Conservation (phyloP, 1,140 invertebrate species). For the Macrosteles quadrilineatus region DNA sequence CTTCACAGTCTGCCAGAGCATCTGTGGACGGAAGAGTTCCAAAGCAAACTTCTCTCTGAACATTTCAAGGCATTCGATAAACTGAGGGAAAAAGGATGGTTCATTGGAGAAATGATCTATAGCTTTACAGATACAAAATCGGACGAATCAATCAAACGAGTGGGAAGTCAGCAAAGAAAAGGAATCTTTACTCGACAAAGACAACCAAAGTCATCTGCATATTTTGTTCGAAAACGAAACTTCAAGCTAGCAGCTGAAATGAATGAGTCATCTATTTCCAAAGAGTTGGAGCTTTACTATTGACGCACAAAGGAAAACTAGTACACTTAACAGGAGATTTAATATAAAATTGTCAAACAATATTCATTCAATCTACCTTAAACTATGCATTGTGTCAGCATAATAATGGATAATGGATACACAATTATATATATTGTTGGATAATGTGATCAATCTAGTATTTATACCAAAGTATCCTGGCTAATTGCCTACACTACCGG, state of each 20-base stretch:
- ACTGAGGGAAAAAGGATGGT: constrained; percentile 73
- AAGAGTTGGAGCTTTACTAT: too few relatives aligned
- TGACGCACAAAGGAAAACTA: too few relatives aligned
- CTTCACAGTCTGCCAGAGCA: constrained; percentile 76
- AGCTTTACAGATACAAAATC: constrained; percentile 92
- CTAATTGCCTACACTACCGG: too few relatives aligned
- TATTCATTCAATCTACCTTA: too few relatives aligned
- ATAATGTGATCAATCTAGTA: too few relatives aligned
- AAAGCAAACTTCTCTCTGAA: constrained; percentile 76
- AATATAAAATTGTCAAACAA: too few relatives aligned
- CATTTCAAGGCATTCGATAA: constrained; percentile 91
- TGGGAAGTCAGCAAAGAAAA: constrained; percentile 88
- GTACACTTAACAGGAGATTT: too few relatives aligned
- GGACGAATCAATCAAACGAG: constrained; percentile 66
- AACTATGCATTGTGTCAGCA: too few relatives aligned
- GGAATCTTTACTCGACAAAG: constrained; percentile 85
- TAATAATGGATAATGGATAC: too few relatives aligned
- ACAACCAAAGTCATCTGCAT: constrained; percentile 83
- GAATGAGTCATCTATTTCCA: too few relatives aligned
- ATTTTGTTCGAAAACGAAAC: constrained; percentile 76
- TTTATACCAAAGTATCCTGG: too few relatives aligned
- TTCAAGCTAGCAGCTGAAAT: constrained; percentile 57
- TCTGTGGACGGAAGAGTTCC: constrained; percentile 95
- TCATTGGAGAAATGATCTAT: constrained; percentile 97
- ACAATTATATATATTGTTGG: too few relatives aligned